A percentile compares a stretch with the other conserved stretches of the same genome.
Conservation (phyloP, 2,888 invertebrate species). For the Harpagoxenus sublaevis region DNA sequence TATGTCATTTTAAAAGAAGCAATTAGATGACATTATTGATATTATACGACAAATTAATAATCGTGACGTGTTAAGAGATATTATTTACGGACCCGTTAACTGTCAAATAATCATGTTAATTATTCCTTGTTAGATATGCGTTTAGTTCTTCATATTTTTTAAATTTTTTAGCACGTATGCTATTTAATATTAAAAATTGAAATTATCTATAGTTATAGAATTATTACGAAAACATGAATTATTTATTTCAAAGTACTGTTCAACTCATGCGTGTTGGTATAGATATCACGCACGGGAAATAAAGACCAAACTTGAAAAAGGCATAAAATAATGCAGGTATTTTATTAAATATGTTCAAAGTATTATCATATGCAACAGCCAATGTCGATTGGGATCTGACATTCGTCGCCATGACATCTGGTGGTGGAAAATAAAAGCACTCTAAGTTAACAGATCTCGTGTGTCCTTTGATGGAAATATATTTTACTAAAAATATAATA, state of each 20-base stretch:
- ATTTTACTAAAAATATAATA: too few species aligned
- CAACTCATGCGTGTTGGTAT: neutral
- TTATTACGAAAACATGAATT: neutral
- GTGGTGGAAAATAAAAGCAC: too few species aligned
- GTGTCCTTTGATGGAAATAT: too few species aligned
- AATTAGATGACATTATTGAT: neutral
- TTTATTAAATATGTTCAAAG: neutral
- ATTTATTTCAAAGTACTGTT: neutral
- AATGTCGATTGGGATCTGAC: too few species aligned
- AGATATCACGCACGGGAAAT: neutral
- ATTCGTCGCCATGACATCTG: too few species aligned
- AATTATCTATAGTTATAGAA: neutral
- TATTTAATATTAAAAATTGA: neutral
- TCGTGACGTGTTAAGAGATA: neutral
- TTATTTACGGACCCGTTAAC: neutral
- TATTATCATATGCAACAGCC: neutral
- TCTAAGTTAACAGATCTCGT: too few species aligned
- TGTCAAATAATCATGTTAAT: neutral
- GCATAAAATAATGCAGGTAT: neutral
- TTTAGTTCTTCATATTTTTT: neutral
- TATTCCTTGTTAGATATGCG: neutral
- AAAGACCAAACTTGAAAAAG: neutral
- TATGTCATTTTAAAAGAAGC: neutral
- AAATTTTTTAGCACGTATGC: neutral
- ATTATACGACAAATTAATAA: neutral